A percentile compares a stretch with the other conserved stretches of the same genome.
These are phyloP conservation scores for Spea multiplicata DNA, from an alignment of 2,113 vertebrate genomes.

Conservation along the genomic window DNA sequence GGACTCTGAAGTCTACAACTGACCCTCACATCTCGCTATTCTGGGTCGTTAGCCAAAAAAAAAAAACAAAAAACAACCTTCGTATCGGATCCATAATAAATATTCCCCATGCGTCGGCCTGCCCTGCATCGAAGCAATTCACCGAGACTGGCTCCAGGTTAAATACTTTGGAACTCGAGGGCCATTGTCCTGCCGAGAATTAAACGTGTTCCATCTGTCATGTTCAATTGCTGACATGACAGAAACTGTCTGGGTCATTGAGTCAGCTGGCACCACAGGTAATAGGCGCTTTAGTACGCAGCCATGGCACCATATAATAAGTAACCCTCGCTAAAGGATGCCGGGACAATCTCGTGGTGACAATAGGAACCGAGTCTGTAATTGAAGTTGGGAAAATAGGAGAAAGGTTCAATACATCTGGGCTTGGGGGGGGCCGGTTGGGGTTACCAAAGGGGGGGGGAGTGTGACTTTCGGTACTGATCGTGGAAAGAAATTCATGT, in stretches of 20 bases:
- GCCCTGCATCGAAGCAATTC: slow-evolving; percentile 27
- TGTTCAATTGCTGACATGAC: slow-evolving; percentile 66
- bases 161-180: slow-evolving; percentile 44
- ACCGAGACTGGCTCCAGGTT: slow-evolving; percentile 46
- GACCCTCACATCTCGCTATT: not conserved
- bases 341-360: slow-evolving; percentile 70
- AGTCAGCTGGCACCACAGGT: slow-evolving; percentile 74
- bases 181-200: slow-evolving; percentile 54
- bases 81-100: slow-evolving; percentile 5
- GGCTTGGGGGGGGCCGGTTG: too few relatives aligned
- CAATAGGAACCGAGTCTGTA: slow-evolving; percentile 57
- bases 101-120: not conserved
- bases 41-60: slow-evolving; percentile 4
- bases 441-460: too few relatives aligned
- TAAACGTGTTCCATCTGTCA: slow-evolving; percentile 59
- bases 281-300: slow-evolving; percentile 61
- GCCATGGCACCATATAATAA: slow-evolving; percentile 49
- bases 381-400: not conserved
- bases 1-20: not conserved
- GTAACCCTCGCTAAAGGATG: slow-evolving; percentile 69
- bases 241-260: slow-evolving; percentile 75
- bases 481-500: not conserved
- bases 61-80: slow-evolving; percentile 1
- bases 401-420: too few relatives aligned
- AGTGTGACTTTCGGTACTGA: too few relatives aligned